These are phyloP conservation scores for Siphamia tubifer DNA, from an alignment of 2,113 vertebrate genomes.

Conservation along the genomic window DNA sequence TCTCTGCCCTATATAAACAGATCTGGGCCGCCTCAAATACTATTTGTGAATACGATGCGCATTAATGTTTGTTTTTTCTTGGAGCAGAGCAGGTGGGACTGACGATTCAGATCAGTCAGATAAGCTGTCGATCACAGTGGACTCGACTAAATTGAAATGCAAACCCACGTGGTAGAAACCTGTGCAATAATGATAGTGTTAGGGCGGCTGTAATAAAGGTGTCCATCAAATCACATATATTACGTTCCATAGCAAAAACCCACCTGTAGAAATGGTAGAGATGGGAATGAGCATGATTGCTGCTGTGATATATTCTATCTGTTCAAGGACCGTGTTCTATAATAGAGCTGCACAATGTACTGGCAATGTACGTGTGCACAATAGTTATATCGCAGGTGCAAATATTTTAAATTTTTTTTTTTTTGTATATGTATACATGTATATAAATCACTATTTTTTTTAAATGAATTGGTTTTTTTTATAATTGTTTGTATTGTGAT, in stretches of 20 bases:
- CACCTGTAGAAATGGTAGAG: neutral
- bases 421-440: too few species aligned
- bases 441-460: too few species aligned
- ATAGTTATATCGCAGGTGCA: too few species aligned
- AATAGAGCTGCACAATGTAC: too few species aligned
- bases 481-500: too few species aligned
- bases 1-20: constrained; percentile 22
- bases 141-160: constrained; percentile 12
- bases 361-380: too few species aligned
- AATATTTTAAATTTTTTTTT: too few species aligned
- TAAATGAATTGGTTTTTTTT: too few species aligned
- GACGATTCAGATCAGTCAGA: constrained; percentile 36
- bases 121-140: constrained; percentile 40
- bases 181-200: neutral
- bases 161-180: neutral
- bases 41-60: constrained; percentile 42
- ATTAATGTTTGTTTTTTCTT: constrained; percentile 37
- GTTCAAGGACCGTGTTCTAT: too few species aligned
- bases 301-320: constrained; percentile 15
- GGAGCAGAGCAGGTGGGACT: constrained; percentile 16
- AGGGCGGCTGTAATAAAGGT: constrained; percentile 29
- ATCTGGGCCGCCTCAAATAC: constrained; percentile 27
- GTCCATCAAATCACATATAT: constrained; percentile 51
- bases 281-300: constrained; percentile 29
- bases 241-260: constrained; percentile 6